These are phyloP conservation scores for Oncorhynchus clarkii DNA, from an alignment of 2,113 vertebrate species.

Conservation along the genomic window DNA sequence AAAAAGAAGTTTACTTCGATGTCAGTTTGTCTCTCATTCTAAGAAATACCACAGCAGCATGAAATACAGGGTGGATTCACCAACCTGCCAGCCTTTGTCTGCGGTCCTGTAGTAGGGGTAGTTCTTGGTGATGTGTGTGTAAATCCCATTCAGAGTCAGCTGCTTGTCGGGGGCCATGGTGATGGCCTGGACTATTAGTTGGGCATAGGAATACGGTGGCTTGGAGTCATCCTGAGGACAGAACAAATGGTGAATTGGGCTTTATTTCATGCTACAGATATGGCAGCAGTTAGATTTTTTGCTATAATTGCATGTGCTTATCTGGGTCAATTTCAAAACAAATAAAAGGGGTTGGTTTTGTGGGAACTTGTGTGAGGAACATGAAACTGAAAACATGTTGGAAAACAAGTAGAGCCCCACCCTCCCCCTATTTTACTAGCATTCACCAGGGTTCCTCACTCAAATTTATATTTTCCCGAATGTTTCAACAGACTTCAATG, in stretches of 20 bases:
- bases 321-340: too few species aligned
- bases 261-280: background rate
- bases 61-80: constrained; percentile 10
- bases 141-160: constrained; percentile 94
- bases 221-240: constrained; percentile 89
- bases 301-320: background rate
- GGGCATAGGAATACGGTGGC: constrained; percentile 95
- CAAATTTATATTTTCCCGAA: constrained; percentile 32
- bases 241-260: background rate
- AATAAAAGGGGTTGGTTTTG: too few species aligned
- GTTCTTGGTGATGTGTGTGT: constrained; percentile 97
- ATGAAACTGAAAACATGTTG: too few species aligned
- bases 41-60: background rate
- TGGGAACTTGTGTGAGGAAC: too few species aligned
- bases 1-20: too few species aligned
- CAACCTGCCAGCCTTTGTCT: constrained; percentile 99
- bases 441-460: constrained; percentile 15
- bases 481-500: constrained; percentile 49
- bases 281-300: background rate
- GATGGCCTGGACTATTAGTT: constrained; percentile 95
- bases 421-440: background rate
- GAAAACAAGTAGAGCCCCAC: background rate
- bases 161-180: constrained; percentile 95
- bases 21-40: too few species aligned
- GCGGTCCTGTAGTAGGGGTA: constrained; percentile 96